Percentiles rank a stretch among this genome's conserved stretches.
phyloP scores from a whole-genome alignment of 2,113 vertebrate species.

The Physeter macrocephalus region DNA sequence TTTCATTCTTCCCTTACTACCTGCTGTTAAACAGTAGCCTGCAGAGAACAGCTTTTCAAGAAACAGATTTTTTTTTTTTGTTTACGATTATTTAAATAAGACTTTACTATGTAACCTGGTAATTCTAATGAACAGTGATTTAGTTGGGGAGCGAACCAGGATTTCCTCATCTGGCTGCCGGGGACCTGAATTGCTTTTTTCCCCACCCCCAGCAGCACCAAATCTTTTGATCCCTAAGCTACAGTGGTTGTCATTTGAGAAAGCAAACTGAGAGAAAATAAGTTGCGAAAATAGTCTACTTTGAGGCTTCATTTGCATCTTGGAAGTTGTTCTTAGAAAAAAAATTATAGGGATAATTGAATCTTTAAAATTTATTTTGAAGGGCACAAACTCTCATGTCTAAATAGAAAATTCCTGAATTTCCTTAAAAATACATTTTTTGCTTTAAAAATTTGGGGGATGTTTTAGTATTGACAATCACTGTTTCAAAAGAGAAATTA shows the following conservation, averaged over 20 bases:
- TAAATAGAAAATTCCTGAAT: neutral
- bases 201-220: constrained; percentile 78
- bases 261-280: constrained; percentile 75
- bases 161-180: constrained; percentile 78
- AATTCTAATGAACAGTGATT: constrained; percentile 83
- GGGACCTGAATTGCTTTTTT: constrained; percentile 78
- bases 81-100: constrained; percentile 78
- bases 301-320: constrained; percentile 46
- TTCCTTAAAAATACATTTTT: neutral
- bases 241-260: constrained; percentile 77
- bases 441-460: neutral
- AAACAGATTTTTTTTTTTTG: constrained; percentile 65
- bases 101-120: constrained; percentile 75
- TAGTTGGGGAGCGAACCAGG: constrained; percentile 77
- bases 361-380: constrained; percentile 26
- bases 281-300: constrained; percentile 52
- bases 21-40: constrained; percentile 15
- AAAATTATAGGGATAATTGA: neutral
- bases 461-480: constrained; percentile 1
- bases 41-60: constrained; percentile 18
- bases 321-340: constrained; percentile 33
- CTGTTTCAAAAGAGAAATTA: constrained; percentile 20
- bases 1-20: constrained; percentile 17
- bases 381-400: neutral
- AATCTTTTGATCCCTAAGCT: constrained; percentile 76